Evolutionary conservation across 1,140 invertebrate genomes (phyloP).

Genomic region (Drosophila mauritiana): DNA sequence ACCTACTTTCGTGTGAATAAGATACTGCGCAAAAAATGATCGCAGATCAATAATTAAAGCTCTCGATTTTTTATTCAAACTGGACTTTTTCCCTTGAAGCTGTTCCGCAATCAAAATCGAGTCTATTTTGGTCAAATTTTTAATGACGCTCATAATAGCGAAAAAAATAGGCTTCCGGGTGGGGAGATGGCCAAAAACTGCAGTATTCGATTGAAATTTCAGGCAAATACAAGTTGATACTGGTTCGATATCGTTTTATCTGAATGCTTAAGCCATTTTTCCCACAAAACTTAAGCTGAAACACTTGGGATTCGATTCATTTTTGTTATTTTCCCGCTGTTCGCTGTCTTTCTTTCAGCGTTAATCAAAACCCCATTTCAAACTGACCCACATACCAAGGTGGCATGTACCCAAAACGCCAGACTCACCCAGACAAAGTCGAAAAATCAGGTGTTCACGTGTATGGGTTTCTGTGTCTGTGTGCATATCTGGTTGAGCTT

Average conservation of each 20-base stretch:
- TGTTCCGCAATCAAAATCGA: constrained; percentile 16
- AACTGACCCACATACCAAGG: constrained; percentile 79
- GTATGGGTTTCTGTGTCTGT: constrained; percentile 4
- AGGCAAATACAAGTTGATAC: background rate
- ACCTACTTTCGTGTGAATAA: constrained; percentile 68
- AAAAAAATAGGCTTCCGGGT: constrained; percentile 14
- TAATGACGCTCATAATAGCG: background rate
- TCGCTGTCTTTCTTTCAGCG: constrained; percentile 36
- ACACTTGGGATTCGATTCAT: background rate
- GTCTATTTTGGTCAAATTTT: constrained; percentile 15
- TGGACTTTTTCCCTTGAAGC: constrained; percentile 31
- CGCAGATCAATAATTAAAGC: constrained; percentile 53
- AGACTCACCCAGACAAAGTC: constrained; percentile 34
- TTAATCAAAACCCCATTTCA: constrained; percentile 74
- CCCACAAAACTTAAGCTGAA: background rate
- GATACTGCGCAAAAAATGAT: constrained; percentile 35
- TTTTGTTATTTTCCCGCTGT: constrained; percentile 21
- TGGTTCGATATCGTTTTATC: background rate
- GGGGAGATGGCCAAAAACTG: constrained; percentile 1
- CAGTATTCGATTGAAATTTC: constrained; percentile 7
- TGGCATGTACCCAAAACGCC: constrained; percentile 62
- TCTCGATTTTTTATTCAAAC: constrained; percentile 11
- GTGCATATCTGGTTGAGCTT: constrained; percentile 39
- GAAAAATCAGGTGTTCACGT: constrained; percentile 58
- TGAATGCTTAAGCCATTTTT: background rate